Evolutionary conservation across 2,888 invertebrate species (phyloP).

Genomic region (Dolomedes plantarius): DNA sequence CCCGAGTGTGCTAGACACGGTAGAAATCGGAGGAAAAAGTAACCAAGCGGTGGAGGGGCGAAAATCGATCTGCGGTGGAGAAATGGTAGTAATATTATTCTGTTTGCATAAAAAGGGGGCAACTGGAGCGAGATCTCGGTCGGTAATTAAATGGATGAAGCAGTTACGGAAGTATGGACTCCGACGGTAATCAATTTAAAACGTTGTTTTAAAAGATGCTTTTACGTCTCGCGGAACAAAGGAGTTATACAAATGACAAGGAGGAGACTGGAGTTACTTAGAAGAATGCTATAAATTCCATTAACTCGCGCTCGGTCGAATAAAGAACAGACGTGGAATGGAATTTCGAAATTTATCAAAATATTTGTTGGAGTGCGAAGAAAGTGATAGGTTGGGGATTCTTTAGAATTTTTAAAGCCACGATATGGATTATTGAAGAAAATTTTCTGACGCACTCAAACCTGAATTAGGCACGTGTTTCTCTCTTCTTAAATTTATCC

Average conservation of each 20-base stretch:
- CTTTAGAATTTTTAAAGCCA: no score
- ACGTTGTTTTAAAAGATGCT: neutral
- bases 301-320: neutral
- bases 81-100: neutral
- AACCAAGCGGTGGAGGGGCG: neutral
- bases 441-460: no score
- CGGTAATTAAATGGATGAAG: neutral
- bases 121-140: no score
- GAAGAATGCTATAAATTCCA: neutral
- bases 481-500: no score
- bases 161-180: neutral
- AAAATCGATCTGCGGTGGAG: no score
- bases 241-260: neutral
- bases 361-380: no score
- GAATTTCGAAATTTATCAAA: no score
- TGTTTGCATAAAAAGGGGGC: neutral
- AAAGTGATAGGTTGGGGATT: no score
- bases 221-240: neutral
- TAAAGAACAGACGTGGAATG: no score
- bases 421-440: no score
- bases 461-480: no score
- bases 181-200: neutral
- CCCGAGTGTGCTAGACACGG: neutral
- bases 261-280: neutral
- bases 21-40: neutral